These are phyloP conservation scores for Apis mellifera DNA, from an alignment of 1,140 invertebrate genomes.

Conservation along the genomic window DNA sequence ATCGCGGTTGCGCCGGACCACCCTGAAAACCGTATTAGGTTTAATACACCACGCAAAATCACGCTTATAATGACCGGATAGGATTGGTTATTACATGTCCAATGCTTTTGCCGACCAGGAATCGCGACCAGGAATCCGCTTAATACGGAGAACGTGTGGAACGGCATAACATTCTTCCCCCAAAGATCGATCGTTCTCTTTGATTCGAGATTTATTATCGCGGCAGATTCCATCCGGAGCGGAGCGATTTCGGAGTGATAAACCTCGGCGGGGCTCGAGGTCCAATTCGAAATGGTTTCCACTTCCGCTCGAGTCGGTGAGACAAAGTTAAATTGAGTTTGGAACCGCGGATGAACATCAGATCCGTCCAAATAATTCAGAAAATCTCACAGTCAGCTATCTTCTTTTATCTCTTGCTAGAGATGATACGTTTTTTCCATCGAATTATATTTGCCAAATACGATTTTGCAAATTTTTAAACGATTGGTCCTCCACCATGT, in stretches of 20 bases:
- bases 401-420: neutral
- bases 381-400: neutral
- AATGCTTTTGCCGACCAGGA: constrained; percentile 53
- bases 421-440: neutral
- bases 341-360: too few species aligned
- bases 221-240: neutral
- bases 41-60: constrained; percentile 59
- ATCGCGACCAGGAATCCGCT: constrained; percentile 35
- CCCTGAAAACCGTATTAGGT: constrained; percentile 71
- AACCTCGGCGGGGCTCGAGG: neutral
- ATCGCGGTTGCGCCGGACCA: constrained; percentile 56
- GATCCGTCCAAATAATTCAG: neutral
- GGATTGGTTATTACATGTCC: constrained; percentile 59
- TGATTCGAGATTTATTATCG: constrained; percentile 16
- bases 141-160: constrained; percentile 52
- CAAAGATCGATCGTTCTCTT: constrained; percentile 27
- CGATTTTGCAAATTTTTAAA: neutral
- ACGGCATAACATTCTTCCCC: constrained; percentile 54
- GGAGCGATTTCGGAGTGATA: neutral
- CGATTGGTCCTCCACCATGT: neutral
- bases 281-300: constrained; percentile 1
- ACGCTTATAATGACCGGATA: constrained; percentile 63
- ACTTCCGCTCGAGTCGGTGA: too few species aligned
- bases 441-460: neutral
- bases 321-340: constrained; percentile 28